phyloP scores from a whole-genome alignment of 1,140 invertebrate genomes.

The Asobara japonica region DNA sequence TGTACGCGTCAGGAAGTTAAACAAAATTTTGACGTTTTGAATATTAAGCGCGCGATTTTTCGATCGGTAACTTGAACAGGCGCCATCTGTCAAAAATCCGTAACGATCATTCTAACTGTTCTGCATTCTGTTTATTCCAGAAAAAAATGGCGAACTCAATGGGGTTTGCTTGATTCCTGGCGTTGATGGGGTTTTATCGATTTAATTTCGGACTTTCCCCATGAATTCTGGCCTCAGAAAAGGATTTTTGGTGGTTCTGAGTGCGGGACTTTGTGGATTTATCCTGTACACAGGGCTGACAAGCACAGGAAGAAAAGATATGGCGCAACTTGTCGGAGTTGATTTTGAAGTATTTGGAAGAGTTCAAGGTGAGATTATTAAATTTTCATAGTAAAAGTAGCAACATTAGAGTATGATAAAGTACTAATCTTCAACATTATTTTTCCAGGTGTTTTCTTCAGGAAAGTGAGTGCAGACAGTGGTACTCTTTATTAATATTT shows the following conservation, averaged over 20 bases:
- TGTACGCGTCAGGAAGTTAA: too few relatives aligned
- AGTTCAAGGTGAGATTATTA: slow-evolving; percentile 68
- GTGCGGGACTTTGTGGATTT: background rate
- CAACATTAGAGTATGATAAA: background rate
- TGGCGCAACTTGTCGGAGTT: slow-evolving; percentile 58
- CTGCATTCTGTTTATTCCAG: too few relatives aligned
- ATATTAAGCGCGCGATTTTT: too few relatives aligned
- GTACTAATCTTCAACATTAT: slow-evolving; percentile 14
- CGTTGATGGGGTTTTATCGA: background rate
- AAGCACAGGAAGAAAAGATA: slow-evolving; percentile 27
- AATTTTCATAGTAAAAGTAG: background rate
- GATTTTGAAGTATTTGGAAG: slow-evolving; percentile 73
- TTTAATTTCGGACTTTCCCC: background rate
- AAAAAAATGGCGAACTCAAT: background rate
- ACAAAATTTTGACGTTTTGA: too few relatives aligned
- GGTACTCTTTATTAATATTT: background rate
- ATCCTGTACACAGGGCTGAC: background rate
- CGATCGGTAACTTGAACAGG: too few relatives aligned
- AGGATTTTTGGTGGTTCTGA: background rate
- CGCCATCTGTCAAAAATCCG: too few relatives aligned
- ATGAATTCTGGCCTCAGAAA: background rate
- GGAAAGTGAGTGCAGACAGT: slow-evolving; percentile 65
- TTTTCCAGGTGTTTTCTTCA: slow-evolving; percentile 71
- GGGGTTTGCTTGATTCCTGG: background rate
- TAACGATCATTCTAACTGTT: too few relatives aligned